Evolutionary conservation across 2,797 vertebrate species (phyloP), one percentile per base, ranked within the genome.

Genomic region (Ciconia nigra): DNA sequence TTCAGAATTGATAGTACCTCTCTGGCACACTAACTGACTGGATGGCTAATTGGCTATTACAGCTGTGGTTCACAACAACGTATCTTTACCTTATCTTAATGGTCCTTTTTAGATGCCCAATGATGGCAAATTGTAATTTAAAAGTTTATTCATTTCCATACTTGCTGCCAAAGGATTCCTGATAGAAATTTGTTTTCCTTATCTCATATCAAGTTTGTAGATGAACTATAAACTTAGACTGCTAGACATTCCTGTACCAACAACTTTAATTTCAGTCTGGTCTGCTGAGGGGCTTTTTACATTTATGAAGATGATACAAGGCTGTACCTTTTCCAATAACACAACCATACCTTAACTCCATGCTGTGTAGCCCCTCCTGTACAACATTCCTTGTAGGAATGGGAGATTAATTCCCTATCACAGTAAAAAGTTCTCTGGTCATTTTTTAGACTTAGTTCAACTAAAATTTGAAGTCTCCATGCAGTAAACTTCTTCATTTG

Each of bases 401-500:
- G 11, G 65, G 37, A 89, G 88, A 96, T 87, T 87, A 89, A 95
- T 92, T 96, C 55, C 69, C 63, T 84, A 86, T 13, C 89, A 93
- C 81, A 87, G 83, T 87, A 89, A 90, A 90, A 96, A 95, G 82
- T 94, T 96, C 54, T 93, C 77, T 74, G 90, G 79, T 77, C 35
- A 94, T 93, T 95, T 96, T 95, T 96, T 85, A 96, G 65, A 59
- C 92, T 93, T 91, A 84, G 78, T 89, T 95, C 82, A 84, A 90
- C 72, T 90, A 67, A 88, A 93, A 92, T 96, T 87, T 90, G 89
- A 89, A 94, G 90, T 89, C 62, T 85, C 67, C 63, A 78, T 33
- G 52, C 77, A 87, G 93, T 79, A 95, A 97, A 92, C 49, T 90
- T 92, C 90, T 96, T 98, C 94, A 97, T 97, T 97, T 97, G 97